These are phyloP conservation scores for Drosophila pseudotakahashii DNA, from an alignment of 2,888 invertebrate species.

Conservation along the genomic window DNA sequence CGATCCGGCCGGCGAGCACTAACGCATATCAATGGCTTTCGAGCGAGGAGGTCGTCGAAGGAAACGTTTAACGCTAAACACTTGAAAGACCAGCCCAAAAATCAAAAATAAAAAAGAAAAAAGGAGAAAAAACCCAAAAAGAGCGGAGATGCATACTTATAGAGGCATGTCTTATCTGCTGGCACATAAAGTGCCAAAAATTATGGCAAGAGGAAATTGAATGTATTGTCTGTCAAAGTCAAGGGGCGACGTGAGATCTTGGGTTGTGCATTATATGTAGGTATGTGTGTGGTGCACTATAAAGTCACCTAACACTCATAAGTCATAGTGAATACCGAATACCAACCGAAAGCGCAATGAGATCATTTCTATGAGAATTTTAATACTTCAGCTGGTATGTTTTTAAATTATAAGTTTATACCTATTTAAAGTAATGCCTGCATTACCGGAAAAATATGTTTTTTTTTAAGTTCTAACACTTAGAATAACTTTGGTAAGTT, in stretches of 20 bases:
- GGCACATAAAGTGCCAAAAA: conserved; percentile 74
- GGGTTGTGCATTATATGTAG: conserved; percentile 1
- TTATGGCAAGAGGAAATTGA: conserved; percentile 71
- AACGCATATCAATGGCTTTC: conserved; percentile 55
- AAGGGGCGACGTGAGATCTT: conserved; percentile 25
- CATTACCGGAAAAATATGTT: too few species aligned
- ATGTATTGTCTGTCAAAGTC: conserved; percentile 29
- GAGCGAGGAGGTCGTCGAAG: conserved; percentile 23
- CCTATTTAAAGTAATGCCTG: too few species aligned
- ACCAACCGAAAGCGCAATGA: background rate
- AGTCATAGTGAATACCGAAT: background rate
- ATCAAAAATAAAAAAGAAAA: background rate
- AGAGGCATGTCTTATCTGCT: conserved; percentile 60
- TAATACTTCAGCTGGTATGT: too few species aligned
- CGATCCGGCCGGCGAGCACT: conserved; percentile 26
- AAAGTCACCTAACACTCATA: background rate
- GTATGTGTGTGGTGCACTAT: background rate
- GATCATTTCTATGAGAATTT: background rate
- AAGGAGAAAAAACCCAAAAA: conserved; percentile 1
- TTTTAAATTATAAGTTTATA: too few species aligned
- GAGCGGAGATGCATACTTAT: conserved; percentile 11
- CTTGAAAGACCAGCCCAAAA: conserved; percentile 47
- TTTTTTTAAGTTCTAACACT: too few species aligned
- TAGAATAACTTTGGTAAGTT: too few species aligned
- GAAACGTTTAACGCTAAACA: conserved; percentile 70